Percentiles rank a stretch among this genome's conserved stretches.
Conservation (phyloP, 2,797 vertebrate genomes). For the Macrochelys suwanniensis region DNA sequence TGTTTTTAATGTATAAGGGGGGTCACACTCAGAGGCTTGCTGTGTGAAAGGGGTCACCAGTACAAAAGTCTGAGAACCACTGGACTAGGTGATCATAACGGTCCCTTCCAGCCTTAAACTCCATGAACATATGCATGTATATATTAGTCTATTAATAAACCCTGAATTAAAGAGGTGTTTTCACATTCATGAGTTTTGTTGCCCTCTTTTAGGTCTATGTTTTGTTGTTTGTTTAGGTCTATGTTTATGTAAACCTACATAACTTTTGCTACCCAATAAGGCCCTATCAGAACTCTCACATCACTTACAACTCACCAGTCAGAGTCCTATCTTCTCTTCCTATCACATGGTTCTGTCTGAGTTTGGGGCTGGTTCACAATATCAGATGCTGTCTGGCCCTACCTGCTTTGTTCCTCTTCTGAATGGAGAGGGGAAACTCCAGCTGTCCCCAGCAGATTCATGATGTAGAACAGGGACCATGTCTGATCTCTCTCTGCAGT, state of each 20-base stretch:
- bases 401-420: fast-evolving
- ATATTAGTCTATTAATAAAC: fast-evolving
- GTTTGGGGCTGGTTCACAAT: too few relatives aligned
- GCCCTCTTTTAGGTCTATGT: background rate
- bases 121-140: background rate
- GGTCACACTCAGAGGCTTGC: too few relatives aligned
- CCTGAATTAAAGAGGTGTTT: background rate
- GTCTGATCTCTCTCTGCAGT: background rate
- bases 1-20: too few relatives aligned
- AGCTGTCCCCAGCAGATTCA: background rate
- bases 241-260: background rate
- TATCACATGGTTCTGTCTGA: fast-evolving
- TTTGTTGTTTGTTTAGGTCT: background rate
- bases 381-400: fast-evolving
- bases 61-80: too few relatives aligned
- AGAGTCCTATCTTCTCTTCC: background rate
- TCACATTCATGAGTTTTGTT: fast-evolving
- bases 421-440: background rate
- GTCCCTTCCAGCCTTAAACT: background rate
- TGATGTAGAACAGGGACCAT: background rate
- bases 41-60: too few relatives aligned
- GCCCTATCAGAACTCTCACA: background rate
- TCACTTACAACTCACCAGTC: background rate
- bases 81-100: background rate
- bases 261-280: background rate